Percentiles rank a stretch among this genome's conserved stretches.
These are phyloP conservation scores for Neotragus pygmaeus DNA, from an alignment of 2,113 vertebrate genomes.

Conservation along the genomic window DNA sequence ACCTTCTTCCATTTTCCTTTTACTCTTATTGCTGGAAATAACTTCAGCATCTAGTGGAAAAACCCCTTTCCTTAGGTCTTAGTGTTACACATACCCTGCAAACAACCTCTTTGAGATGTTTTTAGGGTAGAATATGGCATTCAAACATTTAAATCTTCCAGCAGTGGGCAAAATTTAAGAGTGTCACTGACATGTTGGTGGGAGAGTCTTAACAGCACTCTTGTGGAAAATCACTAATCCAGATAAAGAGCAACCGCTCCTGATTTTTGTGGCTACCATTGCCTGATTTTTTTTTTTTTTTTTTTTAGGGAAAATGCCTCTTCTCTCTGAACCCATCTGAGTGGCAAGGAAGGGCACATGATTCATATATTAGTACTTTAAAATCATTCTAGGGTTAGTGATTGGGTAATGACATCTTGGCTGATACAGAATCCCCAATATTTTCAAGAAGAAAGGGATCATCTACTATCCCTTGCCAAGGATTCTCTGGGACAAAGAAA, in stretches of 20 bases:
- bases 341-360: background rate
- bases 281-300: background rate
- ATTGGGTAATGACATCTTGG: background rate
- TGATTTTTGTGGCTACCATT: background rate
- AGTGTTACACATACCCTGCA: no score
- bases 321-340: background rate
- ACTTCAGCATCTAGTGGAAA: background rate
- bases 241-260: background rate
- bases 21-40: background rate
- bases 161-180: background rate
- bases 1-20: background rate
- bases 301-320: background rate
- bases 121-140: background rate
- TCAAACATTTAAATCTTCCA: background rate
- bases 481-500: background rate
- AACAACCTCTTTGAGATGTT: background rate
- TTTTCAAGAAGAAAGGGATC: background rate
- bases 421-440: background rate
- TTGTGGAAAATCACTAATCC: background rate
- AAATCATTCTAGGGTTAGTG: background rate
- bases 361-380: background rate
- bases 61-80: background rate
- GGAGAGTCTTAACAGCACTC: background rate
- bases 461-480: background rate
- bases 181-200: background rate